These are phyloP conservation scores for Norana najaformis DNA, from an alignment of 2,888 invertebrate genomes.

Conservation along the genomic window DNA sequence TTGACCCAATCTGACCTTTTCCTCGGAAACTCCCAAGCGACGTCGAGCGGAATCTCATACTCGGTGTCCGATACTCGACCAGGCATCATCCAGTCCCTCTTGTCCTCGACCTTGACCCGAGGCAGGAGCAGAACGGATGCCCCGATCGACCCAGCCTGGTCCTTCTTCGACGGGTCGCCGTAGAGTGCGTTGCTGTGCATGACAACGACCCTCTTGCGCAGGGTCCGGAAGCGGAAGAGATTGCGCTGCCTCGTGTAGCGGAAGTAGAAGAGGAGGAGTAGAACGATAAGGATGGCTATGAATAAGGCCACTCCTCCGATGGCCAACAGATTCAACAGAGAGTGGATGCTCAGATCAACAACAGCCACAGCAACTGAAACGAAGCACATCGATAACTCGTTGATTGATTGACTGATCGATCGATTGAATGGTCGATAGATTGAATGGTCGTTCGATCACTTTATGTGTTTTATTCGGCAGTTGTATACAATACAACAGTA, in stretches of 20 bases:
- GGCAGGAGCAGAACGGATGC: constrained; percentile 64
- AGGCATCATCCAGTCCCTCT: constrained; percentile 60
- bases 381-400: too few species aligned
- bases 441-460: too few species aligned
- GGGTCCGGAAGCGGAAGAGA: constrained; percentile 7
- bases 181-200: constrained; percentile 28
- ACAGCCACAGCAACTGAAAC: neutral
- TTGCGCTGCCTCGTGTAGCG: neutral
- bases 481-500: too few species aligned
- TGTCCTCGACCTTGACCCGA: constrained; percentile 72
- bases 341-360: neutral
- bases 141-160: neutral
- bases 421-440: neutral
- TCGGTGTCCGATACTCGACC: constrained; percentile 69
- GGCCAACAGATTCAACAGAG: neutral
- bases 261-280: neutral
- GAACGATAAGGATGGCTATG: neutral
- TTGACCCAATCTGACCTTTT: constrained; percentile 65
- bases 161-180: neutral
- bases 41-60: constrained; percentile 92
- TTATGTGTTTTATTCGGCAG: too few species aligned
- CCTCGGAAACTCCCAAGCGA: constrained; percentile 89
- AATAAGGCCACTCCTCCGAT: neutral
- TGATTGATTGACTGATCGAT: neutral
- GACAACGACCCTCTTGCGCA: constrained; percentile 17